Conservation (phyloP, 2,797 vertebrate species). For the Odontamblyopus lacepedii region DNA sequence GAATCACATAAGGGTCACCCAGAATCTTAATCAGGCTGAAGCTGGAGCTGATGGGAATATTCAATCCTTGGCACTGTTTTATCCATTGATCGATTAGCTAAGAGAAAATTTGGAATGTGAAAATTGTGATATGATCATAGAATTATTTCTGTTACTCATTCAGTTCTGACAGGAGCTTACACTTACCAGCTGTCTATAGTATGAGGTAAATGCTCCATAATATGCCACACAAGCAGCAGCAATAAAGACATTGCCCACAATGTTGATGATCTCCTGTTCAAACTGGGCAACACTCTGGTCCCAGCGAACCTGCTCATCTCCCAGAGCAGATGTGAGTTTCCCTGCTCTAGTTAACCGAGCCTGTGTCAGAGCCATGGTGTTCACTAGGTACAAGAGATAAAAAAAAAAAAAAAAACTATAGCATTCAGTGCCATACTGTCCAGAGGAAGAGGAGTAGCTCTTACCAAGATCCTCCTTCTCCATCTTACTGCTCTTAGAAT, state of each 20-base stretch:
- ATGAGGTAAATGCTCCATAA: conserved; percentile 85
- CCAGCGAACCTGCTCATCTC: conserved; percentile 85
- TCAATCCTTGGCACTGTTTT: conserved; percentile 76
- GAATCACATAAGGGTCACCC: conserved; percentile 84
- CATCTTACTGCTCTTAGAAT: conserved; percentile 78
- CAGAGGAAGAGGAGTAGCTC: conserved; percentile 4
- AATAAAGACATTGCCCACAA: conserved; percentile 86
- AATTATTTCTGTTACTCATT: not conserved
- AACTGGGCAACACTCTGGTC: conserved; percentile 81
- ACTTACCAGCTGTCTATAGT: conserved; percentile 80
- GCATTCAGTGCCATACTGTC: not conserved
- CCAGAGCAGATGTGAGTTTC: conserved; percentile 82
- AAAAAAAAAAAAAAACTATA: not conserved
- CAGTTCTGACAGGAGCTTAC: not conserved
- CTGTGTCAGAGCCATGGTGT: conserved; percentile 81
- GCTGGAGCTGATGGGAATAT: conserved; percentile 82
- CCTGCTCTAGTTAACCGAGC: conserved; percentile 78
- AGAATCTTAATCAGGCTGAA: conserved; percentile 86
- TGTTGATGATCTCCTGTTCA: conserved; percentile 81
- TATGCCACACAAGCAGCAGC: conserved; percentile 86
- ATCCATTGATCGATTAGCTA: conserved; percentile 87
- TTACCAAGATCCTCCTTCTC: conserved; percentile 85
- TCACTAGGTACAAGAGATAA: conserved; percentile 58
- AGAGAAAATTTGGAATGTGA: conserved; percentile 2
- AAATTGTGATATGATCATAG: not conserved